A percentile compares a stretch with the other conserved stretches of the same genome.
Evolutionary conservation across 2,888 invertebrate species (phyloP).

Genomic region (Callosobruchus maculatus): DNA sequence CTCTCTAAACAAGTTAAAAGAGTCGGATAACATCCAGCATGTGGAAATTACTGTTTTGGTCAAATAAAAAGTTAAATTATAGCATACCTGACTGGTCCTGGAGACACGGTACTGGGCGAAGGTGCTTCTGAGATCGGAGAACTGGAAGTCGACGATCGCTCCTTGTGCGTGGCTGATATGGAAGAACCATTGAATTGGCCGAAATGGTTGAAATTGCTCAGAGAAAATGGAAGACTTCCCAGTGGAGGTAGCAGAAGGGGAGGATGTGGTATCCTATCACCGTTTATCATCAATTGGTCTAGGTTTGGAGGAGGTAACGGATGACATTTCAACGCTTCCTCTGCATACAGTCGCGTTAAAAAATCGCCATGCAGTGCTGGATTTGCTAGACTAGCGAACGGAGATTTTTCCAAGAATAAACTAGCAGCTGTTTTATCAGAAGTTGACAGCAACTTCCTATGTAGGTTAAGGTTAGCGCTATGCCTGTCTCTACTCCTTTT

Average conservation of each 20-base stretch:
- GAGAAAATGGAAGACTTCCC: slow-evolving; percentile 55
- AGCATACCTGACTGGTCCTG: slow-evolving; percentile 23
- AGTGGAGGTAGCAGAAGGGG: slow-evolving; percentile 60
- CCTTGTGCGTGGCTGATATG: slow-evolving; percentile 37
- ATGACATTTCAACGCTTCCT: slow-evolving; percentile 58
- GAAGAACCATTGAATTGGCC: slow-evolving; percentile 49
- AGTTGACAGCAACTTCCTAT: slow-evolving; percentile 81
- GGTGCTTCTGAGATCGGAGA: slow-evolving; percentile 53
- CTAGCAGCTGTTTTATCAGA: slow-evolving; percentile 51
- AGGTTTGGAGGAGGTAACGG: slow-evolving; percentile 50
- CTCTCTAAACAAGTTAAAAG: too few relatives aligned
- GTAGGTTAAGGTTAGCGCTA: slow-evolving; percentile 86
- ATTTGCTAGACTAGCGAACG: slow-evolving; percentile 57
- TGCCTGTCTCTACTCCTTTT: slow-evolving; percentile 90
- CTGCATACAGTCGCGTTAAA: slow-evolving; percentile 73
- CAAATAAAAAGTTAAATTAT: too few relatives aligned
- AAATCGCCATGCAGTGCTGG: slow-evolving; percentile 74
- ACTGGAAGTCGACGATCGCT: slow-evolving; percentile 53
- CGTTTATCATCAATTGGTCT: slow-evolving; percentile 51
- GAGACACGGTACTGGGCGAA: slow-evolving; percentile 48
- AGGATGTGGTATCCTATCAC: slow-evolving; percentile 54
- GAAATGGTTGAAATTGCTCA: slow-evolving; percentile 45
- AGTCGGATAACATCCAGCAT: too few relatives aligned
- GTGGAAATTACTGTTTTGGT: too few relatives aligned
- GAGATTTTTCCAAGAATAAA: slow-evolving; percentile 50